Conservation (phyloP, 2,888 invertebrate species). For the Drosophila lacicola region DNA sequence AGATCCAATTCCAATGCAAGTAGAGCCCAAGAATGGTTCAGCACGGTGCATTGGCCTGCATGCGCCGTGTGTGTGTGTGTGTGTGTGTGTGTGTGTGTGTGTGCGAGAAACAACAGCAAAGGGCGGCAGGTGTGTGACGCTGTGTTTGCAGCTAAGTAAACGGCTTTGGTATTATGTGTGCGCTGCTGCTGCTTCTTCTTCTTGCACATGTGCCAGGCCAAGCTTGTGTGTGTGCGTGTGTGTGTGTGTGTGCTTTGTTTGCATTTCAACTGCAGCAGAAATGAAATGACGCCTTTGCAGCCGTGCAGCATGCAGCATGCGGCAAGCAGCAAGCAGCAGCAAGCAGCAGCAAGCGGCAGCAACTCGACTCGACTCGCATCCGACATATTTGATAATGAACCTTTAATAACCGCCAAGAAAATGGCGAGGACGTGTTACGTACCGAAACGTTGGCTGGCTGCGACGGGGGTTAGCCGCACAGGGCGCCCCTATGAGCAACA, state of each 20-base stretch:
- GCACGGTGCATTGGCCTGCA: conserved; percentile 53
- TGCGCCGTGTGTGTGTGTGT: conserved; percentile 3
- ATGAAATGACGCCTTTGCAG: conserved; percentile 11
- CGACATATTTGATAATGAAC: conserved; percentile 66
- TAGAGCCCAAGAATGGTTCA: conserved; percentile 28
- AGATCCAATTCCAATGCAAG: conserved; percentile 15
- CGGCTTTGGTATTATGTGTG: conserved; percentile 39
- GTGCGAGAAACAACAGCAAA: conserved; percentile 33
- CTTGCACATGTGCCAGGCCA: conserved; percentile 2
- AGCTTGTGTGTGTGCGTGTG: conserved; percentile 9
- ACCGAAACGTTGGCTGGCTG: conserved; percentile 9
- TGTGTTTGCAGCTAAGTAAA: conserved; percentile 60
- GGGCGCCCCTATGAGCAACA: conserved; percentile 39
- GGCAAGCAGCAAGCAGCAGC: conserved; percentile 6
- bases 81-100: conserved; percentile 14
- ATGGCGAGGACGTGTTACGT: conserved; percentile 32
- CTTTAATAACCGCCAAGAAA: conserved; percentile 61
- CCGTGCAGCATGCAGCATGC: not conserved
- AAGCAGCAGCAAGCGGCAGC: not conserved
- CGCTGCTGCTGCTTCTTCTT: not conserved
- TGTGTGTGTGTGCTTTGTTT: conserved; percentile 41
- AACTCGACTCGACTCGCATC: conserved; percentile 16
- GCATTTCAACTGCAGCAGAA: conserved; percentile 34
- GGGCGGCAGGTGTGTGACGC: conserved; percentile 50
- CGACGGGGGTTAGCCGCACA: conserved; percentile 37